phyloP scores from a whole-genome alignment of 1,140 invertebrate species.

The Atopsyche davidsoni region DNA sequence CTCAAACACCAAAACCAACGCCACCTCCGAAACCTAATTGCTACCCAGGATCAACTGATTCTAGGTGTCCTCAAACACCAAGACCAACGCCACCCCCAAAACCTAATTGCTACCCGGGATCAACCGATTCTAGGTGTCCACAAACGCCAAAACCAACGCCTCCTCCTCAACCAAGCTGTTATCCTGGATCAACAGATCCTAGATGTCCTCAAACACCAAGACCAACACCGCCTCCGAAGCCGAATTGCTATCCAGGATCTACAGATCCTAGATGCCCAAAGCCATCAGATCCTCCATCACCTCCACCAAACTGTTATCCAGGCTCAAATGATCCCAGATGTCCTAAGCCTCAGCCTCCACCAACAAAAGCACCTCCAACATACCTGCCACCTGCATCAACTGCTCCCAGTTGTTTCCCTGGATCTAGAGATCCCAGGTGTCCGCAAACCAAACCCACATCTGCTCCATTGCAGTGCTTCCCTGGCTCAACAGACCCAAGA shows the following conservation, averaged over 20 bases:
- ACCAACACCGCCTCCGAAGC: constrained; percentile 29
- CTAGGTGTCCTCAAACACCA: too few species aligned
- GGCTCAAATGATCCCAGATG: constrained; percentile 39
- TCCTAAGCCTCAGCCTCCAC: constrained; percentile 29
- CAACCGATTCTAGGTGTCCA: constrained; percentile 34
- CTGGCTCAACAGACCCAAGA: constrained; percentile 43
- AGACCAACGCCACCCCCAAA: too few species aligned
- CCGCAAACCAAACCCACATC: constrained; percentile 38
- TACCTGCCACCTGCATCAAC: constrained; percentile 28
- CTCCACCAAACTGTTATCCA: constrained; percentile 34
- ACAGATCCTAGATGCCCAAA: constrained; percentile 36
- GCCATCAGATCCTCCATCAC: constrained; percentile 10
- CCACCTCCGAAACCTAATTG: too few species aligned
- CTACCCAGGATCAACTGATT: too few species aligned
- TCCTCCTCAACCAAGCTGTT: constrained; percentile 22
- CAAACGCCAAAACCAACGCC: too few species aligned
- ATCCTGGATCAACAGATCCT: constrained; percentile 35
- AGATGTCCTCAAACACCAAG: constrained; percentile 34
- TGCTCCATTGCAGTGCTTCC: constrained; percentile 36
- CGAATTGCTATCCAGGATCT: constrained; percentile 34
- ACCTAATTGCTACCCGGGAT: constrained; percentile 34
- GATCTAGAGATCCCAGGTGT: constrained; percentile 37
- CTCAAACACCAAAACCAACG: constrained; percentile 23
- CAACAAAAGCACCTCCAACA: too few species aligned
- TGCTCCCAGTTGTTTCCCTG: constrained; percentile 33